phyloP scores from a whole-genome alignment of 1,140 invertebrate genomes.

The Penaeus chinensis region DNA sequence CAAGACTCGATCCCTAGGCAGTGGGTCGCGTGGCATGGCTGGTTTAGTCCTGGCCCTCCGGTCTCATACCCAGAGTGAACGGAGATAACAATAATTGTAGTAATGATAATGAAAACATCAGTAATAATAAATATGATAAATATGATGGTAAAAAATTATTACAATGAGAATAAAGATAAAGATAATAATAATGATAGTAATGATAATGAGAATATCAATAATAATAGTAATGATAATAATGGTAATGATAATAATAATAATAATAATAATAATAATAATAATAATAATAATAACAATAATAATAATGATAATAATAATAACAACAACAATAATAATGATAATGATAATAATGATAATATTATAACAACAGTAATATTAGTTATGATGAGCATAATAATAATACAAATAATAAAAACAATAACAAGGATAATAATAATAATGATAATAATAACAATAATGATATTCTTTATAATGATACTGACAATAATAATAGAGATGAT shows the following conservation, averaged over 20 bases:
- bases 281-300: background rate
- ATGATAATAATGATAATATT: background rate
- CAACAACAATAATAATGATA: background rate
- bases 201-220: constrained; percentile 7
- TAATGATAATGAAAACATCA: no score
- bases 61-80: no score
- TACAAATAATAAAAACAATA: background rate
- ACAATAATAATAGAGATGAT: no score
- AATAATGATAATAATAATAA: background rate
- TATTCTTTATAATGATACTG: no score
- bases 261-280: background rate
- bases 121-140: no score
- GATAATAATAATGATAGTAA: background rate
- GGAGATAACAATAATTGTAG: no score
- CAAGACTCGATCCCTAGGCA: no score
- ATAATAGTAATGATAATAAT: constrained; percentile 28
- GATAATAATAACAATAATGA: background rate
- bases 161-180: background rate
- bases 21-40: no score
- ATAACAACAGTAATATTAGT: constrained; percentile 21
- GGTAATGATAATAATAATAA: background rate
- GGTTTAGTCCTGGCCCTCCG: no score
- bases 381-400: background rate
- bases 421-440: background rate
- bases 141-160: no score